Conservation (phyloP, 2,888 invertebrate species). For the Habrosyne pyritoides region DNA sequence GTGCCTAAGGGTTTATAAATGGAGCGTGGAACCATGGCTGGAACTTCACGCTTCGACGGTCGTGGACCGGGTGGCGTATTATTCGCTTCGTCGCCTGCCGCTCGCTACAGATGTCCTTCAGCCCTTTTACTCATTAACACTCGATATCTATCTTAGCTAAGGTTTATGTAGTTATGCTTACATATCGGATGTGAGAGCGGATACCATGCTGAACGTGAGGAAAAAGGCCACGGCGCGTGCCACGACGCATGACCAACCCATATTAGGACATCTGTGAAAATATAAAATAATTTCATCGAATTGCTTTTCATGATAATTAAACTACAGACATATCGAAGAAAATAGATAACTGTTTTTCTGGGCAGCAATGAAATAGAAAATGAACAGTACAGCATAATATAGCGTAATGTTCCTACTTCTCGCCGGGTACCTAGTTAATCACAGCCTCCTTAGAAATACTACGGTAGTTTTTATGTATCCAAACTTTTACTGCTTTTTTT, state of each 20-base stretch:
- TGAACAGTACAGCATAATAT: too few relatives aligned
- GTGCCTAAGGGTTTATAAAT: conserved; percentile 54
- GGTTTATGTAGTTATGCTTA: conserved; percentile 50
- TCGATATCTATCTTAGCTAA: not conserved
- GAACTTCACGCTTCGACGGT: conserved; percentile 58
- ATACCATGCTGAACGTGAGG: conserved; percentile 82
- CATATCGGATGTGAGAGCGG: conserved; percentile 83
- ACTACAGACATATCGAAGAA: too few relatives aligned
- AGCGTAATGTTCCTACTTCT: too few relatives aligned
- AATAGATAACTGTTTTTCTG: too few relatives aligned
- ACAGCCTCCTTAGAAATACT: too few relatives aligned
- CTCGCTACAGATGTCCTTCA: conserved; percentile 20
- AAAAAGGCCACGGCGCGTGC: conserved; percentile 87
- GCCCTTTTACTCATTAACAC: conserved; percentile 6
- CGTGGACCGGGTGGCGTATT: conserved; percentile 52
- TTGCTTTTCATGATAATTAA: too few relatives aligned
- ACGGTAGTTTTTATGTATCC: too few relatives aligned
- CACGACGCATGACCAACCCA: conserved; percentile 94
- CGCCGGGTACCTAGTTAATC: too few relatives aligned
- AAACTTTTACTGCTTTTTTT: too few relatives aligned
- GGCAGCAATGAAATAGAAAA: too few relatives aligned
- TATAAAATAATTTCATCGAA: conserved; percentile 16
- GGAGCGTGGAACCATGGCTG: too few relatives aligned
- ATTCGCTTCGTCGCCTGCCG: conserved; percentile 59
- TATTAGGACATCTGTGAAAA: conserved; percentile 93